Conservation (phyloP, 2,113 vertebrate genomes). For the Mesocricetus auratus region DNA sequence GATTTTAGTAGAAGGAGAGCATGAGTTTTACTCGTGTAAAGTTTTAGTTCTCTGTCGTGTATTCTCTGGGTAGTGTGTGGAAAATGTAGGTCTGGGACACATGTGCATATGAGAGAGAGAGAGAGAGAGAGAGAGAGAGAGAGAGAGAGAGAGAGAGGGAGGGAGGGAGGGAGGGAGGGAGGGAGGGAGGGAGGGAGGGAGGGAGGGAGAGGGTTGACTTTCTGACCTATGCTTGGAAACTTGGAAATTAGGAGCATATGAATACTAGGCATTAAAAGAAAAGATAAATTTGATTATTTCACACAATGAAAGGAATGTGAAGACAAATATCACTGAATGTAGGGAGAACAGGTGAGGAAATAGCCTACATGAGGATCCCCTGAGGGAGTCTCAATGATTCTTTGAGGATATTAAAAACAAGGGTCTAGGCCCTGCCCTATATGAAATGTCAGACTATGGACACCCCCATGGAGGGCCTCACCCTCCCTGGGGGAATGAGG, state of each 20-base stretch:
- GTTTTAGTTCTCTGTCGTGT: background rate
- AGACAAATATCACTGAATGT: background rate
- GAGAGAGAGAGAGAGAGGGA: background rate
- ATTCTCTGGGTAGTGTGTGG: background rate
- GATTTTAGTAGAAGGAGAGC: background rate
- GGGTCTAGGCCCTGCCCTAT: too few relatives aligned
- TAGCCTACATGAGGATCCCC: background rate
- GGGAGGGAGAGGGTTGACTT: background rate
- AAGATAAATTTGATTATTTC: fast-evolving
- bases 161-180: too few relatives aligned
- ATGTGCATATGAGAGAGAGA: too few relatives aligned
- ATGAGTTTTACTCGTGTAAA: background rate
- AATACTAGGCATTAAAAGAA: background rate
- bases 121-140: background rate
- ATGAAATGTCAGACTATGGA: too few relatives aligned
- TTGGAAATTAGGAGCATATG: background rate
- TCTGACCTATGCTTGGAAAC: background rate
- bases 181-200: too few relatives aligned
- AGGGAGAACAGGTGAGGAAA: background rate
- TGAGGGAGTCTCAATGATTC: background rate
- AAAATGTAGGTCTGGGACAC: background rate
- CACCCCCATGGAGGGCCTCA: too few relatives aligned
- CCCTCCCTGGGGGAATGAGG: too few relatives aligned
- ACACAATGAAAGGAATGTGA: background rate
- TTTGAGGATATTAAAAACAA: background rate